Percentiles rank a stretch among this genome's conserved stretches.
These are phyloP conservation scores for Paraplagusia blochii DNA, from an alignment of 2,113 vertebrate genomes.

Conservation along the genomic window DNA sequence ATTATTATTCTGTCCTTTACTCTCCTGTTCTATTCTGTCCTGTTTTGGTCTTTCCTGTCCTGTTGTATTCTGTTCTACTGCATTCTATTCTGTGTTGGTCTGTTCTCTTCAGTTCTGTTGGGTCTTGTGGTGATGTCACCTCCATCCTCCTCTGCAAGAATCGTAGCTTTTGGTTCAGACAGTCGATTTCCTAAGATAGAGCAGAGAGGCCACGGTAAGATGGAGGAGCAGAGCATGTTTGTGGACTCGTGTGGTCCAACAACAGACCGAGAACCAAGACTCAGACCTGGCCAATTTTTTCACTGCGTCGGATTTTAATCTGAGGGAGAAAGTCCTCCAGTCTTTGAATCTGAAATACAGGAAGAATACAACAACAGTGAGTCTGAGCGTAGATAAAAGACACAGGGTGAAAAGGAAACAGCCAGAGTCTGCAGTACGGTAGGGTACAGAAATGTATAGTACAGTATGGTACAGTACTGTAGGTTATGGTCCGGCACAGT, in stretches of 20 bases:
- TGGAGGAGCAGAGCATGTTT: neutral
- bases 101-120: too few species aligned
- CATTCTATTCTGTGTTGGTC: too few species aligned
- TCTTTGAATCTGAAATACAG: slow-evolving; percentile 70
- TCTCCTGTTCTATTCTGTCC: too few species aligned
- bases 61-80: too few species aligned
- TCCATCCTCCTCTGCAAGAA: slow-evolving; percentile 77
- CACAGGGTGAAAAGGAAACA: too few species aligned
- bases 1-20: too few species aligned
- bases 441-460: too few species aligned
- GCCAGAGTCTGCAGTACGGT: too few species aligned
- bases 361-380: neutral
- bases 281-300: slow-evolving; percentile 70
- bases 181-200: slow-evolving; percentile 67
- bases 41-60: too few species aligned
- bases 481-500: too few species aligned
- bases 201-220: slow-evolving; percentile 1
- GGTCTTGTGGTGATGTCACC: slow-evolving; percentile 41
- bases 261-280: neutral
- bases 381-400: neutral
- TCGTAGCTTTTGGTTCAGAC: slow-evolving; percentile 71
- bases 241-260: neutral
- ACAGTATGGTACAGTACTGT: too few species aligned
- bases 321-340: slow-evolving; percentile 74
- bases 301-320: slow-evolving; percentile 65